These are phyloP conservation scores for Xenopus tropicalis DNA, from an alignment of 2,113 vertebrate genomes.

Conservation along the genomic window DNA sequence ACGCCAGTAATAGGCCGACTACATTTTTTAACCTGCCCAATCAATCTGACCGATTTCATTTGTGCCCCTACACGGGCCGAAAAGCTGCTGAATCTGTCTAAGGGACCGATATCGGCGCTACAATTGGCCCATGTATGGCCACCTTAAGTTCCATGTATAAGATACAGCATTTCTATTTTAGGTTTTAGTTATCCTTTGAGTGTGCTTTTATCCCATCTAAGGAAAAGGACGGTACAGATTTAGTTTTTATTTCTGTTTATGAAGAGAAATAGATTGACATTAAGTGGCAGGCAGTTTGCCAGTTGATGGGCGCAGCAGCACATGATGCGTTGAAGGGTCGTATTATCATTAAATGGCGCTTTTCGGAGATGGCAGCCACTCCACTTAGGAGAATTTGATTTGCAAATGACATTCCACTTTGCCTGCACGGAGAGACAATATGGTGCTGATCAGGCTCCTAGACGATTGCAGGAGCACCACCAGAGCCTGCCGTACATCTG, in stretches of 20 bases:
- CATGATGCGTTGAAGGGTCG: neutral
- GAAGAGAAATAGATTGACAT: neutral
- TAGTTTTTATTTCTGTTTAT: neutral
- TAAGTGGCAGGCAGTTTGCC: neutral
- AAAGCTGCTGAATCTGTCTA: too few species aligned
- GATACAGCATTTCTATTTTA: too few species aligned
- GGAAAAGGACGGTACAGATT: neutral
- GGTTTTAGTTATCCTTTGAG: too few species aligned
- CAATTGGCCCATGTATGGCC: too few species aligned
- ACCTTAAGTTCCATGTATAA: too few species aligned
- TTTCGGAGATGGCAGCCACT: neutral
- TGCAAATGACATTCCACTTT: neutral
- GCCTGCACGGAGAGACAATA: neutral
- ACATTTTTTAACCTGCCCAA: too few species aligned
- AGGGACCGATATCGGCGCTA: too few species aligned
- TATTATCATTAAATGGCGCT: conserved; percentile 11
- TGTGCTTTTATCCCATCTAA: too few species aligned
- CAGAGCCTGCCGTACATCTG: neutral
- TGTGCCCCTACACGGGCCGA: too few species aligned
- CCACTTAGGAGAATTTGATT: conserved; percentile 13
- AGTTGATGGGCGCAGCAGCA: neutral
- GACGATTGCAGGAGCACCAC: neutral
- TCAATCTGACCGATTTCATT: too few species aligned
- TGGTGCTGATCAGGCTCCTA: neutral
- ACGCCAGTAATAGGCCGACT: too few species aligned